A percentile compares a stretch with the other conserved stretches of the same genome.
Conservation (phyloP, 2,797 vertebrate species). For the Mastacembelus armatus region DNA sequence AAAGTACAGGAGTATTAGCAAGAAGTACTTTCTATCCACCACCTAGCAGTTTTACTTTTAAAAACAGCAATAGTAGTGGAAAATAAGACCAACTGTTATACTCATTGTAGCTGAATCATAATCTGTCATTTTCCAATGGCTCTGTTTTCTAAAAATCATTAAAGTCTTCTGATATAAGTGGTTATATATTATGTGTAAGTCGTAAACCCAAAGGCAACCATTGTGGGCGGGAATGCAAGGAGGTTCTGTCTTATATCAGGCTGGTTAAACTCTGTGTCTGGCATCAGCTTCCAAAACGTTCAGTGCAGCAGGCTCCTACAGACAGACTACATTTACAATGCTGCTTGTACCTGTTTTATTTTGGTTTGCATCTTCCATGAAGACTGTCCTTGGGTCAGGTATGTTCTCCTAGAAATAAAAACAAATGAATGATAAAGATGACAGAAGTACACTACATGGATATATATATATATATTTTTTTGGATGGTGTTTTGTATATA, state of each 20-base stretch:
- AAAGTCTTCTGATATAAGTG: conserved; percentile 32
- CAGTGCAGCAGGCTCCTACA: neutral
- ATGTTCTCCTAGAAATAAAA: neutral
- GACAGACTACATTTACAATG: conserved; percentile 33
- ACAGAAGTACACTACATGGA: too few species aligned
- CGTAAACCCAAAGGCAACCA: conserved; percentile 25
- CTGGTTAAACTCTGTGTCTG: neutral
- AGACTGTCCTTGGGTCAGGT: conserved; percentile 51
- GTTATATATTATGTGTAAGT: too few species aligned
- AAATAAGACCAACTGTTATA: too few species aligned
- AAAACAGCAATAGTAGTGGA: too few species aligned
- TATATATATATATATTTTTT: too few species aligned
- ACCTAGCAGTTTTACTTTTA: too few species aligned
- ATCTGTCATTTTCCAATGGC: too few species aligned
- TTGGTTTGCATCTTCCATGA: conserved; percentile 29
- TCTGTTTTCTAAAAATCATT: too few species aligned
- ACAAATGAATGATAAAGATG: neutral
- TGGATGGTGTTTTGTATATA: neutral
- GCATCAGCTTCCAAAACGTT: neutral
- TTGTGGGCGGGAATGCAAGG: conserved; percentile 25
- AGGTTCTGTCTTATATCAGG: conserved; percentile 27
- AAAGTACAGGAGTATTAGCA: too few species aligned
- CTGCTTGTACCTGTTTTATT: conserved; percentile 25
- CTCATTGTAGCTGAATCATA: too few species aligned
- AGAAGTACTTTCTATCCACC: too few species aligned